Percentiles rank a stretch among this genome's conserved stretches.
Conservation (phyloP, 1,140 invertebrate genomes). For the Steinernema feltiae region DNA sequence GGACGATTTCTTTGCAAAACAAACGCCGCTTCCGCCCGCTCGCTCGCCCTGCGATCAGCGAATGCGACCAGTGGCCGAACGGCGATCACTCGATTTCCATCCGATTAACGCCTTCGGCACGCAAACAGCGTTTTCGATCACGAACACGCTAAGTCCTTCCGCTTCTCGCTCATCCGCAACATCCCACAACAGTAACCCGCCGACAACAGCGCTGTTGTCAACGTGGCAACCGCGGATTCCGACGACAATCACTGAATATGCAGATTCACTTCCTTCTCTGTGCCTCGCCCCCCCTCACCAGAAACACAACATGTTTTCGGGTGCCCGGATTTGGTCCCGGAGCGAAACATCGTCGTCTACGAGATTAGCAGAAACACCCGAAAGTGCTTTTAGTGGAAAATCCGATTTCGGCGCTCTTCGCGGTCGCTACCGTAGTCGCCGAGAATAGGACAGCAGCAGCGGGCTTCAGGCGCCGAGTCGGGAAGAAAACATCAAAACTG, state of each 20-base stretch:
- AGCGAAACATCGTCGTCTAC: neutral
- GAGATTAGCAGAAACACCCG: too few species aligned
- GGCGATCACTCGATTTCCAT: neutral
- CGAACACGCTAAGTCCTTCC: neutral
- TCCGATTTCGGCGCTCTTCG: too few species aligned
- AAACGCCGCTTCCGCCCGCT: neutral
- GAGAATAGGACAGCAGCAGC: too few species aligned
- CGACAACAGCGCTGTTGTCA: neutral
- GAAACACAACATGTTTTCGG: neutral
- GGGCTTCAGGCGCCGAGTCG: neutral
- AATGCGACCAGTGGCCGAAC: too few species aligned
- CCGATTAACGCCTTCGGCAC: neutral
- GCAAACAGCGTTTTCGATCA: neutral
- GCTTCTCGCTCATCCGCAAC: neutral
- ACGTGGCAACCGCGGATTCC: neutral
- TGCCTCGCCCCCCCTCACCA: too few species aligned
- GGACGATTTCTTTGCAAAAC: conserved; percentile 3
- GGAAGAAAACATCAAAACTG: neutral
- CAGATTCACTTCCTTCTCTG: neutral
- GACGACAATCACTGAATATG: neutral
- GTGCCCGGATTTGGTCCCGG: neutral
- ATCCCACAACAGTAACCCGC: neutral
- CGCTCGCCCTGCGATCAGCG: too few species aligned
- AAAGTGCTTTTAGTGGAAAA: too few species aligned
- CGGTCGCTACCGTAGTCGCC: too few species aligned